Base-by-base conservation (phyloP, 2,888 invertebrate species). In the Oscheius sp. region DNA sequence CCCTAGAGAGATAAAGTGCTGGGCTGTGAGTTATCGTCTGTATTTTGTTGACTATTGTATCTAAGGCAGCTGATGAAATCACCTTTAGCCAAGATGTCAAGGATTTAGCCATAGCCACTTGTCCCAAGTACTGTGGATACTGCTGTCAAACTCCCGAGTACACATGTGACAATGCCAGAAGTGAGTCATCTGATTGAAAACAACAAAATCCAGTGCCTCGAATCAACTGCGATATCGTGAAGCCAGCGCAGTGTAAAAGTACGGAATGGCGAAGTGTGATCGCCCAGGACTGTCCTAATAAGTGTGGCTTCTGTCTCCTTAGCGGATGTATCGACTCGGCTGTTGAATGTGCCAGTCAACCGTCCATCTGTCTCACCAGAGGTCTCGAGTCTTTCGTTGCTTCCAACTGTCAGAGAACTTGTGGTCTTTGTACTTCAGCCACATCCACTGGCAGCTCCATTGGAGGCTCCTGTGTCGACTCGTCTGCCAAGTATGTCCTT, bases 321-420 rank as follows among this genome's bases (percentile, higher is more conserved):
- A 63, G 72, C 10, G 72, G 72, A 21, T 72, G 72, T 33, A 55
- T 72, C 29, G 72, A 72, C 42, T 32, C 51, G 7, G 72, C 72
- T 53, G 47, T 62, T 29, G 72, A 62, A 4, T 72, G 72, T 35
- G 63, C 62, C 7, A 10, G 13, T 21, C 48, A 72, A 11, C 72
- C 72, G 29, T 48, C 72, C 35, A 53, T 72, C 37, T 72, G 72
- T 53, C 42, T 58, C 47, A 71, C 71, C 21, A 29, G 21, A 11
- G 71, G 71, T n/a, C 50, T 71, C 33, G 71, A 71, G 42, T 58
- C 71, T n/a, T 71, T 71, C 71, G 58, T 60, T 1, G 60, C 59
- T 47, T 13, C 71, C 10, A 71, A 71, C 47, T 71, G 71, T 32
- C 59, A 71, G 37, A 58, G 71, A 4, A 71, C 71, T 29, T 71